Evolutionary conservation across 30 jellyfish, hydroid and myxozoan species (phyloP).

Genomic region (Turritopsis dohrnii): DNA sequence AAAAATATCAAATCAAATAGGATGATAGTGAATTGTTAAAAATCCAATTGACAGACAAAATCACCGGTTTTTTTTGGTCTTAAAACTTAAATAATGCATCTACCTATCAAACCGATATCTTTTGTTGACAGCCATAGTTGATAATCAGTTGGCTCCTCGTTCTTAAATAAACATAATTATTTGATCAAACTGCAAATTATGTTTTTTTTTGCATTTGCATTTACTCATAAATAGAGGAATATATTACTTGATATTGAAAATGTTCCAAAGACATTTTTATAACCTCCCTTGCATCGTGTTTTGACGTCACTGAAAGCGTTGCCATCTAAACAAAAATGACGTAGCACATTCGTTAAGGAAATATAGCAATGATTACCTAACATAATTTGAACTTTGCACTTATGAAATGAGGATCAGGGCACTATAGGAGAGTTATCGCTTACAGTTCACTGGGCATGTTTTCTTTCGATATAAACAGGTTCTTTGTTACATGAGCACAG

Average conservation of each 20-base stretch:
- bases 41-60: neutral
- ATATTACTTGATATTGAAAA: constrained; percentile 58
- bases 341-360: too few relatives aligned
- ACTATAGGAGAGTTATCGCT: too few relatives aligned
- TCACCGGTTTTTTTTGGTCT: too few relatives aligned
- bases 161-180: constrained; percentile 29
- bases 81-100: neutral
- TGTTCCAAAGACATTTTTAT: constrained; percentile 89
- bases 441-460: too few relatives aligned
- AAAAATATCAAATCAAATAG: neutral
- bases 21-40: neutral
- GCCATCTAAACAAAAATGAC: constrained; percentile 45
- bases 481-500: too few relatives aligned
- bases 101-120: constrained; percentile 83
- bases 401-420: too few relatives aligned
- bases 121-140: constrained; percentile 95
- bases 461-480: too few relatives aligned
- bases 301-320: constrained; percentile 67
- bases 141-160: constrained; percentile 57
- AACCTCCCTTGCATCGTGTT: constrained; percentile 75
- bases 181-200: too few relatives aligned
- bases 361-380: neutral
- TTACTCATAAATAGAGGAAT: neutral
- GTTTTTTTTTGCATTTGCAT: neutral
- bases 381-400: too few relatives aligned